Percentiles rank a stretch among this genome's conserved stretches.
Conservation (phyloP, 1,140 invertebrate species). For the Hestina assimilis region DNA sequence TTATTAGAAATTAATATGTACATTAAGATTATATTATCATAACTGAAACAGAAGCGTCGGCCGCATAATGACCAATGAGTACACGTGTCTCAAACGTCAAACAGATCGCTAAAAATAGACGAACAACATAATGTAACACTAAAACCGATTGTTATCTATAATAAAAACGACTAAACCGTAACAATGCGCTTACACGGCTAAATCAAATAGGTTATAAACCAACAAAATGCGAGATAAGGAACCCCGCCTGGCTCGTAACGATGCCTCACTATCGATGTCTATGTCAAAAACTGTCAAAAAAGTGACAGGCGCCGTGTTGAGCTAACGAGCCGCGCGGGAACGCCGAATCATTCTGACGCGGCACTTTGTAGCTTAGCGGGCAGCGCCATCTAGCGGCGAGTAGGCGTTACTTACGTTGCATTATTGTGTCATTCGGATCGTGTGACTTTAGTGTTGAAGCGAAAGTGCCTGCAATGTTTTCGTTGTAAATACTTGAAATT, state of each 20-base stretch:
- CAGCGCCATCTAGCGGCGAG: conserved; percentile 60
- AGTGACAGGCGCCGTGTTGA: conserved; percentile 68
- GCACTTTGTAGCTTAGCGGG: conserved; percentile 29
- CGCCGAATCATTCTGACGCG: conserved; percentile 56
- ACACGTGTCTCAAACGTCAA: conserved; percentile 1
- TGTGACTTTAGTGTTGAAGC: too few relatives aligned
- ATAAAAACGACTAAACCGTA: conserved; percentile 48
- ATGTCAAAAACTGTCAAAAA: conserved; percentile 76
- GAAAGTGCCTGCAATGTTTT: too few relatives aligned
- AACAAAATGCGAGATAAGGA: conserved; percentile 63
- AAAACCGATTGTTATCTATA: conserved; percentile 21
- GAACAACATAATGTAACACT: conserved; percentile 5
- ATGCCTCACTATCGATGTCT: conserved; percentile 71
- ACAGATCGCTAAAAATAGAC: conserved; percentile 8
- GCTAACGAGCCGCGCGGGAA: conserved; percentile 64
- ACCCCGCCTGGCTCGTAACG: conserved; percentile 62
- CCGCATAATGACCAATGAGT: not conserved
- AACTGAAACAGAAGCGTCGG: not conserved
- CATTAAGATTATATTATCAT: too few relatives aligned
- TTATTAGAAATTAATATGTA: too few relatives aligned
- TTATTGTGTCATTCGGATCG: not conserved
- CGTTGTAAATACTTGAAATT: too few relatives aligned
- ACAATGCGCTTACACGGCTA: conserved; percentile 65
- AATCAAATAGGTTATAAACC: conserved; percentile 60
- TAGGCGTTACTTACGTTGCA: conserved; percentile 33